These are phyloP conservation scores for Quadriops clusia DNA, from an alignment of 2,888 invertebrate genomes.

Conservation along the genomic window DNA sequence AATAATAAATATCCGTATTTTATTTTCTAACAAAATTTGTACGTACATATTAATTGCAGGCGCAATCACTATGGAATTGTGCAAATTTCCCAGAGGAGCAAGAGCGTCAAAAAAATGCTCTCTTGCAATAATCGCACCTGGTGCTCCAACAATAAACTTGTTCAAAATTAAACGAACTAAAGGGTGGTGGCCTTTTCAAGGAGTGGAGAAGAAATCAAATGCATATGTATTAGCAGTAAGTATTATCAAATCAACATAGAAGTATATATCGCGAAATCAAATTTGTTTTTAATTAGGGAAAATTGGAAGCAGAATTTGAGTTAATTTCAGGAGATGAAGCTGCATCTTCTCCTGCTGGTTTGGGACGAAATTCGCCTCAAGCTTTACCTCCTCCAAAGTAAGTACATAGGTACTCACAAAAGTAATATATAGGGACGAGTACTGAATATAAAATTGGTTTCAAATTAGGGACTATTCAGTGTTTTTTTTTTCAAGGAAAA, in stretches of 20 bases:
- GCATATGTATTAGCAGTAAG: slow-evolving; percentile 24
- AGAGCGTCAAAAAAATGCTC: slow-evolving; percentile 38
- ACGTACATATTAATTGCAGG: slow-evolving; percentile 40
- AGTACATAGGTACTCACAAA: too few relatives aligned
- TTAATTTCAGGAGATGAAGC: slow-evolving; percentile 50
- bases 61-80: slow-evolving; percentile 46
- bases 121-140: slow-evolving; percentile 33
- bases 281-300: slow-evolving; percentile 42
- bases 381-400: slow-evolving; percentile 52
- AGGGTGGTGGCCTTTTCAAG: slow-evolving; percentile 60
- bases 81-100: slow-evolving; percentile 47
- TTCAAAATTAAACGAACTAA: slow-evolving; percentile 45
- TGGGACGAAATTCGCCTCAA: slow-evolving; percentile 51
- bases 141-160: slow-evolving; percentile 46
- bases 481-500: too few relatives aligned
- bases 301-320: slow-evolving; percentile 55
- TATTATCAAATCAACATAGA: slow-evolving; percentile 2
- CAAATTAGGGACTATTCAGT: too few relatives aligned
- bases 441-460: too few relatives aligned
- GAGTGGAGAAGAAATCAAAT: slow-evolving; percentile 22
- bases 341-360: slow-evolving; percentile 47
- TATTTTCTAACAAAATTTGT: background rate
- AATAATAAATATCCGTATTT: background rate
- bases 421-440: too few relatives aligned
- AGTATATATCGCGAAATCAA: background rate